A percentile compares a stretch with the other conserved stretches of the same genome.
phyloP scores from a whole-genome alignment of 2,113 vertebrate species.

The Trematomus loennbergii region DNA sequence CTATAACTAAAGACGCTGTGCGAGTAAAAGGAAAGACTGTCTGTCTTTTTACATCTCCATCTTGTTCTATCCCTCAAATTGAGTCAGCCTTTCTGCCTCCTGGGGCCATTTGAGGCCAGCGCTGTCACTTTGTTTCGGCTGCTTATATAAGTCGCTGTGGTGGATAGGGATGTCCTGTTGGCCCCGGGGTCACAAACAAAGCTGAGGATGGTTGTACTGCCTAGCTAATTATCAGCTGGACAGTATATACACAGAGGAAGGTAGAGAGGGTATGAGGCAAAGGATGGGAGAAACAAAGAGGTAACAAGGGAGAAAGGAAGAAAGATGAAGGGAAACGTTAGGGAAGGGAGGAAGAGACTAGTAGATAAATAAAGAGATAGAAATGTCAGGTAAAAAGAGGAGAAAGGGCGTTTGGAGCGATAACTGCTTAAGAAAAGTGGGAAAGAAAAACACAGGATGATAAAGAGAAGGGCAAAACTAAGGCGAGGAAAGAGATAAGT shows the following conservation, averaged over 20 bases:
- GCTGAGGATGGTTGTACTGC: constrained; percentile 21
- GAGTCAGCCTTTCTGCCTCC: constrained; percentile 36
- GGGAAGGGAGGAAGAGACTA: neutral
- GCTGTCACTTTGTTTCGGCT: constrained; percentile 45
- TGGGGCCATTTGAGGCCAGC: constrained; percentile 43
- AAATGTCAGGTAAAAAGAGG: constrained; percentile 39
- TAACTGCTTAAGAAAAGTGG: constrained; percentile 6
- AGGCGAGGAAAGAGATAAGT: constrained; percentile 47
- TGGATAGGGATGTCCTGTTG: constrained; percentile 36
- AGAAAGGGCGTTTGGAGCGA: constrained; percentile 43
- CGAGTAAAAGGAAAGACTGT: constrained; percentile 11
- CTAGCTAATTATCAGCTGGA: constrained; percentile 62
- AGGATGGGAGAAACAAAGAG: constrained; percentile 34
- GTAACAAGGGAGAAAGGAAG: neutral
- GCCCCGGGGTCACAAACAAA: constrained; percentile 48
- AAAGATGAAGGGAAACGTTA: constrained; percentile 5
- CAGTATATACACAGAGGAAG: constrained; percentile 20
- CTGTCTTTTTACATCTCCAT: constrained; percentile 25
- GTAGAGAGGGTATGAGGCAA: neutral
- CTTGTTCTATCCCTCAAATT: constrained; percentile 14
- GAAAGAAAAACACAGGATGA: constrained; percentile 11
- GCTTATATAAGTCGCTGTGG: constrained; percentile 27
- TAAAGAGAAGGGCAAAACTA: constrained; percentile 31
- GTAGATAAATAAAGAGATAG: constrained; percentile 36
- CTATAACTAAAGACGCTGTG: constrained; percentile 4